Base-by-base conservation (phyloP, 1,140 invertebrate species). In the Triops longicaudatus region DNA sequence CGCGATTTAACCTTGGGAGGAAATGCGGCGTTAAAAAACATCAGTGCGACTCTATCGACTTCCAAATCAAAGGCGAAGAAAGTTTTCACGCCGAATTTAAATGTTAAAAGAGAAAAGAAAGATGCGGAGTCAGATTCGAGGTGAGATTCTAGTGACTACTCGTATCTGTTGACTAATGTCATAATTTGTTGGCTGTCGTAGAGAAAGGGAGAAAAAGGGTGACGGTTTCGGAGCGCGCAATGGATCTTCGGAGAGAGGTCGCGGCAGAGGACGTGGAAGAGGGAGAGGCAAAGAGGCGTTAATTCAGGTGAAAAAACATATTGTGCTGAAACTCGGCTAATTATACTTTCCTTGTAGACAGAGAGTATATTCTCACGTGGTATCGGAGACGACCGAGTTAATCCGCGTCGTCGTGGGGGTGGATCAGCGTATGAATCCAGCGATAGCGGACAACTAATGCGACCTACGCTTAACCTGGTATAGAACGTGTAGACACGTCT, bases 1-100 rank as follows among this genome's bases (percentile, higher is more conserved):
- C 50, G 50, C 50, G 50, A 63, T 63, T 63, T 63, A 63, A 63
- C 50, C 14, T 63, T 63, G 17, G 50, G 50, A 63, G 50, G 50
- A 7, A 63, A 22, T 17, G 50, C 50, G 14, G 50, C 50, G 10
- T 14, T 63, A 3, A 63, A 63, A 22, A 63, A 63, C 2, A 63
- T 63, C 22, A 63, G 50, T 63, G 50, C 50, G 14, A n/a, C 50
- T 14, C 50, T 63, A 5, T 6, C 17, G 17, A 14, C 50, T 63
- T 63, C 50, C 7, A 63, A 63, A 63, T 63, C 50, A n/a, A 63
- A 63, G 50, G 22, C 14, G 10, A 63, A 63, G 22, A 63, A 63
- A 22, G 50, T 63, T 22, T 63, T 12, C 50, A 63, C 50, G 14
- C 50, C 50, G 6, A 63, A 63, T 63, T 10, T 63, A 22, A 63